Conservation (phyloP, 2,113 vertebrate species). For the Spermophilus dauricus region DNA sequence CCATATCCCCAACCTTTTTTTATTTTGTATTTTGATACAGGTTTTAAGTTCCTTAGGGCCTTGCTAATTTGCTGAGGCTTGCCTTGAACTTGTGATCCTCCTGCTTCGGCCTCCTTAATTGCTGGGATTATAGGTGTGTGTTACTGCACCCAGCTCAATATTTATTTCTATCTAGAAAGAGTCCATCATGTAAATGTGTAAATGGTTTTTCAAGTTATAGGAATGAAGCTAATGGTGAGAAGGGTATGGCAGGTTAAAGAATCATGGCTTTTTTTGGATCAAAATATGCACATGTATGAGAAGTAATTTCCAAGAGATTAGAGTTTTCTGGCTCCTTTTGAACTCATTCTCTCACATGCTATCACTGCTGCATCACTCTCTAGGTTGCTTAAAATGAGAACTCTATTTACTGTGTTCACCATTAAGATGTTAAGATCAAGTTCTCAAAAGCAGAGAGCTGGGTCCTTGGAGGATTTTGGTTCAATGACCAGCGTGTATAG, state of each 20-base stretch:
- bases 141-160: background rate
- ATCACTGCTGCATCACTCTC: background rate
- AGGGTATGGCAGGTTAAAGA: background rate
- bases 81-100: no score
- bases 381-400: constrained; percentile 11
- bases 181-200: background rate
- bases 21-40: no score
- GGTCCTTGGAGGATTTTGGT: constrained; percentile 8
- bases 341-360: background rate
- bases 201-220: background rate
- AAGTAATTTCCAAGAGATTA: background rate
- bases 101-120: no score
- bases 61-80: no score
- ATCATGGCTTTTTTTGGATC: background rate
- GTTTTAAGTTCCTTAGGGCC: no score
- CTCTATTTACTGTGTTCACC: background rate
- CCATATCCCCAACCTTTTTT: no score
- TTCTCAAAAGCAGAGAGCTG: constrained; percentile 44
- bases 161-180: constrained; percentile 22
- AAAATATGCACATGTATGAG: background rate
- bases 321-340: background rate
- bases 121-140: no score
- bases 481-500: background rate
- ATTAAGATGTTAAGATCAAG: background rate
- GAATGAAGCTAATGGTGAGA: background rate